Evolutionary conservation across 1,140 invertebrate genomes (phyloP), one percentile per base, ranked within the genome.

Genomic region (Zeugodacus cucurbitae): DNA sequence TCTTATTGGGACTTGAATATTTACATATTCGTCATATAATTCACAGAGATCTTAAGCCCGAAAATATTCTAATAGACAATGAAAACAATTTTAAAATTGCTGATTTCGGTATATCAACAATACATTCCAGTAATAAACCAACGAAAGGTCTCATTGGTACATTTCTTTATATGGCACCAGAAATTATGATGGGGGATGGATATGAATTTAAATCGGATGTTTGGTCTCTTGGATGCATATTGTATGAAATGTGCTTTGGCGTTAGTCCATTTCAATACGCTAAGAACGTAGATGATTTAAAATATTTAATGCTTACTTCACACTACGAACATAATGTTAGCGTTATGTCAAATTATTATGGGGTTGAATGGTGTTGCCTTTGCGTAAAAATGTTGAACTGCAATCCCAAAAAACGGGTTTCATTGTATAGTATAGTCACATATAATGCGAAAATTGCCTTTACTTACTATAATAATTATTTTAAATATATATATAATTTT

Each of bases 221-320:
- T 89, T 98, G 97, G 97, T 96, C 96, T 5, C 93, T 97, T 89
- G 97, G 97, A 2, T 96, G 97, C 91, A 95, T 98, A 86, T 90
- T 98, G 8, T 97, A 97, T 93, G 96, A 98, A 88, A 86, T 95
- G 29, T 95, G 94, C 88, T 89, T 93, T 17, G 96, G 96, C 29
- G 95, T 94, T 89, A 94, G 95, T 7, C 97, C 97, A 1, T 98
- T 98, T 34, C 86, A 2, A 82, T 62, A 8, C 87, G 90, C 48
- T 88, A 22, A n/a, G 7, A 67, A 17, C 54, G 58, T 90, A 4
- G 78, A 87, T 22, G 89, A 91, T 29, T 85, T 93, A 11, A 89
- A 90, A 8, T 86, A 48, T 4, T 90, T 93, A 0, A 85, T 93
- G 4, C 88, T 88, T 57, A 70, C 64, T 3, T 86, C 89, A 0